phyloP scores from a whole-genome alignment of 2,888 invertebrate species.

The Neoscelio sp. region DNA sequence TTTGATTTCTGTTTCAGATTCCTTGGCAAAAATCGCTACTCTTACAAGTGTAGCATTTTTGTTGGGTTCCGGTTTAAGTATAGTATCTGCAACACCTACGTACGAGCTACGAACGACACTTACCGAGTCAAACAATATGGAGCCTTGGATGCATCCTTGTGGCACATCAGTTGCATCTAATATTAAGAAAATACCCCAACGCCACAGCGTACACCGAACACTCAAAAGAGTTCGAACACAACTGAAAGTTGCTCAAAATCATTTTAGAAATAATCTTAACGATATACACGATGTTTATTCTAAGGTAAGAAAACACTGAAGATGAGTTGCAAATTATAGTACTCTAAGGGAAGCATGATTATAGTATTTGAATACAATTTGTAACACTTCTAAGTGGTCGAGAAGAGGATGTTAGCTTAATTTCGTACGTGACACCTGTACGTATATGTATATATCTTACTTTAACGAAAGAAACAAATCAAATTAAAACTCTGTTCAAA shows the following conservation, averaged over 20 bases:
- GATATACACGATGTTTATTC: constrained; percentile 79
- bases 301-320: constrained; percentile 74
- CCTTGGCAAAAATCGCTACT: constrained; percentile 80
- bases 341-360: background rate
- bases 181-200: constrained; percentile 74
- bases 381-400: background rate
- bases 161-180: constrained; percentile 77
- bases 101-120: constrained; percentile 73
- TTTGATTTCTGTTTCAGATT: constrained; percentile 76
- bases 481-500: no score
- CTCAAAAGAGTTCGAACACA: constrained; percentile 81
- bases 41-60: constrained; percentile 80
- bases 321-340: background rate
- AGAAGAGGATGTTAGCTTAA: no score
- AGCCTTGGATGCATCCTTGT: constrained; percentile 81
- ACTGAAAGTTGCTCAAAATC: constrained; percentile 80
- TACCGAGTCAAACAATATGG: constrained; percentile 71
- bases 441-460: background rate
- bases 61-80: constrained; percentile 76
- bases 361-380: constrained; percentile 7
- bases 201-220: constrained; percentile 78
- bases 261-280: constrained; percentile 79
- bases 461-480: background rate
- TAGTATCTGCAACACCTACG: constrained; percentile 75
- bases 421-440: background rate